A percentile compares a stretch with the other conserved stretches of the same genome.
Evolutionary conservation across 2,113 vertebrate genomes (phyloP).

Genomic region (Saimiri boliviensis): DNA sequence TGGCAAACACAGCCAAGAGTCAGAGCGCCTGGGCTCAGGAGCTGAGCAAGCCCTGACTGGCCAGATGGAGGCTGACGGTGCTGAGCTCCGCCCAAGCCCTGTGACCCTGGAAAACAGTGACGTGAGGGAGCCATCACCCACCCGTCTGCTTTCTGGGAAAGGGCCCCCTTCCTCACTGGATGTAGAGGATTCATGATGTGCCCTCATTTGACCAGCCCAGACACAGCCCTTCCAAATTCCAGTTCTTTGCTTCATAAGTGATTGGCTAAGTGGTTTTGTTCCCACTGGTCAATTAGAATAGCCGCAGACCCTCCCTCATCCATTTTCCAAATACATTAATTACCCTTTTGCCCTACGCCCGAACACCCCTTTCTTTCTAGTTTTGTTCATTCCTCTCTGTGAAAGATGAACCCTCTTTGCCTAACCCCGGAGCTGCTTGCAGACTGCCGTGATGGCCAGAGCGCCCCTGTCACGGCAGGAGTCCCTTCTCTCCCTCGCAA

Average conservation of each 20-base stretch:
- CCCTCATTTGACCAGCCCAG: background rate
- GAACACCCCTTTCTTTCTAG: no score
- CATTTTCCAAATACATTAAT: fast-evolving
- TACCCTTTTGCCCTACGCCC: no score
- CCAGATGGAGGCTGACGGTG: background rate
- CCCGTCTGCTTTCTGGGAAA: background rate
- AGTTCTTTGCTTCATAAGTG: background rate
- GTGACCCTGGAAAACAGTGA: background rate
- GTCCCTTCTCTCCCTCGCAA: no score
- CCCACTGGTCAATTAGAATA: background rate
- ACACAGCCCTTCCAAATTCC: no score
- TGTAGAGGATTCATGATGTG: no score
- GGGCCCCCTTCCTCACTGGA: background rate
- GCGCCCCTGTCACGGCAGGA: no score
- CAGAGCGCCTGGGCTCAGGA: no score
- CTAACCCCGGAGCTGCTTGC: no score
- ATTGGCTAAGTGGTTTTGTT: background rate
- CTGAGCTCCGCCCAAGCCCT: background rate
- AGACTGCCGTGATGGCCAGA: background rate
- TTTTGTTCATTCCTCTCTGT: background rate
- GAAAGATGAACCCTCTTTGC: background rate
- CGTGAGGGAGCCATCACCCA: no score
- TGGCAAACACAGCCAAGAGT: background rate
- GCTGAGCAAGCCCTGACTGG: background rate
- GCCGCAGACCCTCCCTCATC: background rate